These are phyloP conservation scores for Embiotoca jacksoni DNA, from an alignment of 2,113 vertebrate species.

Conservation along the genomic window DNA sequence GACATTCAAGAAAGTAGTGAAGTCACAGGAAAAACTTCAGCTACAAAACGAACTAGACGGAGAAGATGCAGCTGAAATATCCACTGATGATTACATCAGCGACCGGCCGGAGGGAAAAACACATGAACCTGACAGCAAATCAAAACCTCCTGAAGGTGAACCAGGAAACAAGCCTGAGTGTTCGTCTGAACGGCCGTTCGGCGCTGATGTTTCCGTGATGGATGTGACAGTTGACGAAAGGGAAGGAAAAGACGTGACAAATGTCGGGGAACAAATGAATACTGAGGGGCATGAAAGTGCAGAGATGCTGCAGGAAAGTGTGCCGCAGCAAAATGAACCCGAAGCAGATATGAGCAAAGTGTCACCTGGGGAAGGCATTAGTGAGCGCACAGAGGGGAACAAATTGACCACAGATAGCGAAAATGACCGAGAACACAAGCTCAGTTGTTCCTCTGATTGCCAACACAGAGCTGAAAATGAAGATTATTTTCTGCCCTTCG, in stretches of 20 bases:
- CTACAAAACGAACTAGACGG: conserved; percentile 5
- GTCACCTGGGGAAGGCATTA: neutral
- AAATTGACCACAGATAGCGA: neutral
- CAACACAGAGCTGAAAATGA: conserved; percentile 26
- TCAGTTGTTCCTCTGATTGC: conserved; percentile 4
- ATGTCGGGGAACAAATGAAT: conserved; percentile 8
- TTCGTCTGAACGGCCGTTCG: conserved; percentile 11
- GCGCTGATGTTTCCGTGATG: neutral
- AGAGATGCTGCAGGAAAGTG: neutral
- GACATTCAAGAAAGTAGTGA: neutral
- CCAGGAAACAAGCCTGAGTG: neutral
- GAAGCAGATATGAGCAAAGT: conserved; percentile 4
- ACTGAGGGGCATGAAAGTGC: neutral
- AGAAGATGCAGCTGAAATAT: neutral
- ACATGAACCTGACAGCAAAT: neutral
- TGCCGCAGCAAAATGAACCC: conserved; percentile 16
- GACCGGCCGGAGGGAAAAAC: neutral
- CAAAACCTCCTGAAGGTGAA: neutral
- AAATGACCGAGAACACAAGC: conserved; percentile 11
- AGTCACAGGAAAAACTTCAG: neutral
- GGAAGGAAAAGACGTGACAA: neutral
- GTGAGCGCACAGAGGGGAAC: conserved; percentile 12
- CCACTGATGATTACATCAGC: neutral
- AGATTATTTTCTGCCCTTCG: conserved; percentile 4
- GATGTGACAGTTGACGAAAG: neutral